Conservation (phyloP, 2,888 invertebrate genomes). For the Epistrophe grossulariae region DNA sequence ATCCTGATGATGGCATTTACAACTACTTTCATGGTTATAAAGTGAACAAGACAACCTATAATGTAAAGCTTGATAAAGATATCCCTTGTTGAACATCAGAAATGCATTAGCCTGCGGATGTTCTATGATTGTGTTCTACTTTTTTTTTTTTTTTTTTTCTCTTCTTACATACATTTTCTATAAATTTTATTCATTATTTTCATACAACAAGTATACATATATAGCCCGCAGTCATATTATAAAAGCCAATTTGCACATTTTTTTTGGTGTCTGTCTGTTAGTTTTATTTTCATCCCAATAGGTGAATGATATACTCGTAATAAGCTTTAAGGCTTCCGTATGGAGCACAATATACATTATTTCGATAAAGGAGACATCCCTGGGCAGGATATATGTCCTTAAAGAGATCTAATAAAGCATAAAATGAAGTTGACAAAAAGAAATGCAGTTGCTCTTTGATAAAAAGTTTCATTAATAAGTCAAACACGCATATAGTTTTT, state of each 20-base stretch:
- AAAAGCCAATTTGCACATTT: slow-evolving; percentile 44
- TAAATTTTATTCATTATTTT: slow-evolving; percentile 49
- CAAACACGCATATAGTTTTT: too few species aligned
- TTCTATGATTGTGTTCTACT: slow-evolving; percentile 33
- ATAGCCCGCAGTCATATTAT: slow-evolving; percentile 36
- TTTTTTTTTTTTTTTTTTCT: background rate
- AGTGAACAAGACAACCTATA: slow-evolving; percentile 20
- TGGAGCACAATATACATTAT: background rate
- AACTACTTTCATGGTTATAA: slow-evolving; percentile 18
- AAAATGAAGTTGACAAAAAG: background rate
- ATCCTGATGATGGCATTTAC: background rate
- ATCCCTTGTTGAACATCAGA: slow-evolving; percentile 61
- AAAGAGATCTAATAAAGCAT: background rate
- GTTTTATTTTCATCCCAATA: slow-evolving; percentile 13
- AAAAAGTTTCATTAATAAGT: background rate
- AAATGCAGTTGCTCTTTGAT: background rate
- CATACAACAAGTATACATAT: background rate
- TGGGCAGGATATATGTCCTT: background rate
- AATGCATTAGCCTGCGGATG: slow-evolving; percentile 67
- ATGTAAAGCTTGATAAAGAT: slow-evolving; percentile 20
- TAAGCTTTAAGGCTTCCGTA: slow-evolving; percentile 29
- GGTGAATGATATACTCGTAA: slow-evolving; percentile 22
- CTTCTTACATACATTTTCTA: slow-evolving; percentile 10
- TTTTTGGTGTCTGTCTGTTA: slow-evolving; percentile 7
- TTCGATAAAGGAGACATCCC: slow-evolving; percentile 19